Evolutionary conservation across 1,140 invertebrate genomes (phyloP).

Genomic region (Drosophila pandora): DNA sequence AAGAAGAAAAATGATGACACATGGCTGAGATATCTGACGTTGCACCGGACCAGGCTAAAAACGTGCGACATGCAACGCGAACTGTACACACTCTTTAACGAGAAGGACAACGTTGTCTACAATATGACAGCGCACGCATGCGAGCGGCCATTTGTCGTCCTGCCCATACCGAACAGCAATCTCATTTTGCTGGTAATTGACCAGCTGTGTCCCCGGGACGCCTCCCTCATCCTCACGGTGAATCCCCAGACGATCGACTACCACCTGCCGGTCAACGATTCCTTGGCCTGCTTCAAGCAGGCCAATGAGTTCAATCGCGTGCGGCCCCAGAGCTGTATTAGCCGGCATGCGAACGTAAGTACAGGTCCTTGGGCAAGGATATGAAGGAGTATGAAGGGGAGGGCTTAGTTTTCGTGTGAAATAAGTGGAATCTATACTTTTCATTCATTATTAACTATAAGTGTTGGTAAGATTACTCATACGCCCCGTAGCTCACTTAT

Average conservation of each 20-base stretch:
- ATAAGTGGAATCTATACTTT: no score
- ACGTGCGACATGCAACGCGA: conserved; percentile 82
- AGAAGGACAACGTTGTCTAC: conserved; percentile 80
- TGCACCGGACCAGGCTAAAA: conserved; percentile 88
- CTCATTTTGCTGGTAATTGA: conserved; percentile 93
- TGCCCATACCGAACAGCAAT: conserved; percentile 92
- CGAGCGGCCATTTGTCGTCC: conserved; percentile 91
- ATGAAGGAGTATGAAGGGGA: no score
- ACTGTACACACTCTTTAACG: conserved; percentile 82
- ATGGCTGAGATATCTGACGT: conserved; percentile 84
- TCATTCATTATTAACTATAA: no score
- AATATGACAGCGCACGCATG: conserved; percentile 83
- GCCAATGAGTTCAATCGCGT: conserved; percentile 86
- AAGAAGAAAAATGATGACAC: conserved; percentile 55
- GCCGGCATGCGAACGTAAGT: conserved; percentile 88
- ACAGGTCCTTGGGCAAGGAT: neutral
- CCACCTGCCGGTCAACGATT: conserved; percentile 84
- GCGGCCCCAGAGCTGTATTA: conserved; percentile 88
- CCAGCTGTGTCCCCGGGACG: conserved; percentile 86
- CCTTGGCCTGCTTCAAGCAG: conserved; percentile 87
- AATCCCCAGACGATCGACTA: conserved; percentile 87
- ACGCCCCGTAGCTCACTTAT: neutral
- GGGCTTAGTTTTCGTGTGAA: no score
- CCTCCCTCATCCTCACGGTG: conserved; percentile 83
- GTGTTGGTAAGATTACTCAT: neutral